These are phyloP conservation scores for Casuarius casuarius DNA, from an alignment of 2,113 vertebrate genomes.

Conservation along the genomic window DNA sequence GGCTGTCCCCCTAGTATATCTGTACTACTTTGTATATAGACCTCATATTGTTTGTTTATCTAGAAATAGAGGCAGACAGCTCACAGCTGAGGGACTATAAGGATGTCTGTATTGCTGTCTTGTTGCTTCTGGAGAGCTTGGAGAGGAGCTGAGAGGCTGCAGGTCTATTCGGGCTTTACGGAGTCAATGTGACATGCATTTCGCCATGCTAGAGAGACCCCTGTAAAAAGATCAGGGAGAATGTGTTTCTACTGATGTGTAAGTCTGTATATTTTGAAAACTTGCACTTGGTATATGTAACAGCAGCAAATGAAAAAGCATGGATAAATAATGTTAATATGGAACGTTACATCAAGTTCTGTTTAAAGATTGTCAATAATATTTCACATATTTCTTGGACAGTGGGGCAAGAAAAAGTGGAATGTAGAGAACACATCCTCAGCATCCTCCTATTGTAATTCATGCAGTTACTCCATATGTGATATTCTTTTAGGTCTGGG, in stretches of 20 bases:
- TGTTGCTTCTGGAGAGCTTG: background rate
- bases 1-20: background rate
- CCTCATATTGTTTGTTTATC: background rate
- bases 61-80: slow-evolving; percentile 8
- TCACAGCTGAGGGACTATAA: background rate
- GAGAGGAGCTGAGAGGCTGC: background rate
- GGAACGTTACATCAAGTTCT: background rate
- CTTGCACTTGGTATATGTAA: background rate
- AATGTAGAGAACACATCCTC: background rate
- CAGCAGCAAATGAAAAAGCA: background rate
- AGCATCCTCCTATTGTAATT: background rate
- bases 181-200: background rate
- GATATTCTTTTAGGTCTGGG: background rate
- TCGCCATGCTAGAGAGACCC: background rate
- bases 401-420: background rate
- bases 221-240: background rate
- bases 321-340: background rate
- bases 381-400: background rate
- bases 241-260: background rate
- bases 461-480: background rate
- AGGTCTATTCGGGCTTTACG: background rate
- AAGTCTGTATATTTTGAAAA: background rate
- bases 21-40: background rate
- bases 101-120: background rate
- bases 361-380: background rate